Evolutionary conservation across 2,888 invertebrate species (phyloP).

Genomic region (Leucoptera coffeella): DNA sequence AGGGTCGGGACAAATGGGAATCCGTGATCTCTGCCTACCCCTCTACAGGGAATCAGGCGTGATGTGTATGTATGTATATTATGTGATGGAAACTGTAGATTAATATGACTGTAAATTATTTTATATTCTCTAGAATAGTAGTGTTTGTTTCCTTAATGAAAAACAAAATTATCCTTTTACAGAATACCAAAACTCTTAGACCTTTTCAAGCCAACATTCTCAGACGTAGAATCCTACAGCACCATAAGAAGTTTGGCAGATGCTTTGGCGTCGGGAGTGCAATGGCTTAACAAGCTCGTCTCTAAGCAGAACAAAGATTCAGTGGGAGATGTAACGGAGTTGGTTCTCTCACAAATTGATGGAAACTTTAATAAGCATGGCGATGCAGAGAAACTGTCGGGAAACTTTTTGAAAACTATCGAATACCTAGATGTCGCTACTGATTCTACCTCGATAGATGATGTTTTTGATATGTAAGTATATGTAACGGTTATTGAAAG

Average conservation of each 20-base stretch:
- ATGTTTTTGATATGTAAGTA: slow-evolving; percentile 33
- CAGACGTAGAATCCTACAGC: slow-evolving; percentile 25
- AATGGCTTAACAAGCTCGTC: slow-evolving; percentile 21
- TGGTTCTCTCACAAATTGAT: slow-evolving; percentile 7
- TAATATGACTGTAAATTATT: too few species aligned
- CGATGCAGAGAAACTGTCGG: neutral
- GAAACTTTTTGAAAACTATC: too few species aligned
- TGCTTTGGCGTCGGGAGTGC: slow-evolving; percentile 13
- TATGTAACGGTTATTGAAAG: too few species aligned
- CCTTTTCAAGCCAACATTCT: slow-evolving; percentile 28
- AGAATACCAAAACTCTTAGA: slow-evolving; percentile 28
- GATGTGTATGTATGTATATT: too few species aligned
- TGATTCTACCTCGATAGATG: slow-evolving; percentile 6
- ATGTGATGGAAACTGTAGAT: too few species aligned
- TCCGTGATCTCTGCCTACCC: too few species aligned
- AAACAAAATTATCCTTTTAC: too few species aligned
- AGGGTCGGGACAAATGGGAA: too few species aligned
- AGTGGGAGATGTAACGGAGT: slow-evolving; percentile 8
- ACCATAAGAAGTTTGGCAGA: slow-evolving; percentile 20
- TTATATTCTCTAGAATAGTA: too few species aligned
- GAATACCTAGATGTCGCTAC: too few species aligned
- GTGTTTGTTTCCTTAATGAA: too few species aligned
- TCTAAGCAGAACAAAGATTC: slow-evolving; percentile 10
- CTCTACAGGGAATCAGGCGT: too few species aligned
- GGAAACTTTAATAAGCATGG: slow-evolving; percentile 7